Evolutionary conservation across 92 coral and sea anemone genomes (phyloP), one percentile per base, ranked within the genome.

Genomic region (Porites divaricata): DNA sequence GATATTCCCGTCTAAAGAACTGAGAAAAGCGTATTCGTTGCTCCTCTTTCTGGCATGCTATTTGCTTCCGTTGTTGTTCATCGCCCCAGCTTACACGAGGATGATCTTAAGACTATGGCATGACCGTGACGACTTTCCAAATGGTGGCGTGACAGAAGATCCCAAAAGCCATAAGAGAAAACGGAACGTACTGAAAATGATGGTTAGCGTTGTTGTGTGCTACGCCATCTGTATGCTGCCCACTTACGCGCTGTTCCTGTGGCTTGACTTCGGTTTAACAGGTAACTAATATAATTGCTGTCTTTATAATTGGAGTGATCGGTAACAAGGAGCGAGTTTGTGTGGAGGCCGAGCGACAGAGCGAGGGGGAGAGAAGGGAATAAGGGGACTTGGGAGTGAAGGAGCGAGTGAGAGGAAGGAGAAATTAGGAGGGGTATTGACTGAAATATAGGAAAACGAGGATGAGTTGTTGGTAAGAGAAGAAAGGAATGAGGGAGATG

Each of bases 141-240:
- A 90, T 20, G 90, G 97, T 6, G 98, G 95, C 2, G 89, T 90
- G n/a, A 85, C 94, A 3, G 91, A 91, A 26, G 99, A 95, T 19
- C 91, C 95, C 17, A 94, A 94, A 75, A 95, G 92, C 45, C 54
- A 80, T 49, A 92, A 89, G 76, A 95, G 99, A 77, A 89, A 94
- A 69, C 91, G 87, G 28, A 93, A 95, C 59, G 99, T 95, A 8
- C 85, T 96, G 61, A 96, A 87, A 88, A 96, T 96, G 99, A 90
- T 96, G 95, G 95, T 89, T 14, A 91, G 95, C 71, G 98, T 96
- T 51, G 99, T 96, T 7, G 70, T 88, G 35, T 88, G 96, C 15
- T 96, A 95, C 64, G 98, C 98, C 0, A 63, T 95, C 19, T 95
- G 98, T 48, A 83, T 96, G 66, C 58, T 96, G 87, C 99, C 99